Evolutionary conservation across 2,113 vertebrate genomes (phyloP).

Genomic region (Myocastor coypus): DNA sequence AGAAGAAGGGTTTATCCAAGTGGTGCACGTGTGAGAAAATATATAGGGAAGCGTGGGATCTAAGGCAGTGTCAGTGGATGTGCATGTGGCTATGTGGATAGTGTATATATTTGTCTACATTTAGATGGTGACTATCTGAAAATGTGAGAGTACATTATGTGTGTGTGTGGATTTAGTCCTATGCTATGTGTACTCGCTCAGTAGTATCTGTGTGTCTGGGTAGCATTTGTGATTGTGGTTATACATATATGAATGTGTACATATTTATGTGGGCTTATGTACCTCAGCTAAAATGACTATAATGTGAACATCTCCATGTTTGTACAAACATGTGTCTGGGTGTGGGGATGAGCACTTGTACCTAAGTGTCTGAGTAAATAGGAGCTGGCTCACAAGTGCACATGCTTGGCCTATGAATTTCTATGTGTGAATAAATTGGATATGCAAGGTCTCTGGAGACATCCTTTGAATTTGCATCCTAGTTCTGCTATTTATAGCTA

Average conservation of each 20-base stretch:
- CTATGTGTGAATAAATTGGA: slow-evolving; percentile 37
- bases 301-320: slow-evolving; percentile 39
- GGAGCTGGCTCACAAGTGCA: not conserved
- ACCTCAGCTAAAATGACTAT: slow-evolving; percentile 29
- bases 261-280: not conserved
- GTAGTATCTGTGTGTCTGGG: slow-evolving; percentile 1
- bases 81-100: slow-evolving; percentile 40
- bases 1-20: not conserved
- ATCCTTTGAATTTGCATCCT: slow-evolving; percentile 46
- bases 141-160: slow-evolving; percentile 35
- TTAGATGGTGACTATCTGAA: slow-evolving; percentile 27
- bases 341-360: slow-evolving; percentile 8
- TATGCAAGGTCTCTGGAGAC: slow-evolving; percentile 51
- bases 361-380: not conserved
- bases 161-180: slow-evolving; percentile 33
- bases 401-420: slow-evolving; percentile 32
- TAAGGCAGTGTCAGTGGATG: not conserved
- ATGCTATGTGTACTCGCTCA: slow-evolving; percentile 43
- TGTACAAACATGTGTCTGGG: not conserved
- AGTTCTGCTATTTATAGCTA: slow-evolving; percentile 53
- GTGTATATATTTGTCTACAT: slow-evolving; percentile 20
- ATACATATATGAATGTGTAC: slow-evolving; percentile 17
- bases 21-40: not conserved
- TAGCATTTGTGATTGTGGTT: slow-evolving; percentile 30
- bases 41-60: not conserved